phyloP scores from a whole-genome alignment of 2,888 invertebrate species.

The Agrilus mali region DNA sequence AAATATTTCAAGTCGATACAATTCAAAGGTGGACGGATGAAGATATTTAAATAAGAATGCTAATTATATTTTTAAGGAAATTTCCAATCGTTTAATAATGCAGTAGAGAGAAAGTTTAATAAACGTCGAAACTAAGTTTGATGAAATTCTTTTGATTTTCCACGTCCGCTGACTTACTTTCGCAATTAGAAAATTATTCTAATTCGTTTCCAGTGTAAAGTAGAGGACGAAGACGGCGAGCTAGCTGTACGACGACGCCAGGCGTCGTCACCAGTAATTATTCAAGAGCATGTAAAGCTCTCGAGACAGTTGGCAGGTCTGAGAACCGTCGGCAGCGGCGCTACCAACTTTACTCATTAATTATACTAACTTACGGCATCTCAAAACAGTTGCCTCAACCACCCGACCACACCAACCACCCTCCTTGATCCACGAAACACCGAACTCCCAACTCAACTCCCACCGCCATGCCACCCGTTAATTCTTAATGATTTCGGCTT shows the following conservation, averaged over 20 bases:
- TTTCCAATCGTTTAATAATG: too few relatives aligned
- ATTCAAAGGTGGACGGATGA: too few relatives aligned
- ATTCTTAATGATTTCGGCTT: too few relatives aligned
- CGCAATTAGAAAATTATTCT: conserved; percentile 14
- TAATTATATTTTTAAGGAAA: too few relatives aligned
- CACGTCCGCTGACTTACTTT: conserved; percentile 8
- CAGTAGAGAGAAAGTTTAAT: too few relatives aligned
- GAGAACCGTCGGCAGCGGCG: conserved; percentile 19
- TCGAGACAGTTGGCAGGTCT: conserved; percentile 27
- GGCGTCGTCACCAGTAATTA: conserved; percentile 24
- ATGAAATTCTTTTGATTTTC: background rate
- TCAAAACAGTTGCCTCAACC: conserved; percentile 12
- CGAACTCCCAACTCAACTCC: too few relatives aligned
- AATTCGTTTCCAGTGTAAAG: conserved; percentile 28
- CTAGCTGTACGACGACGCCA: too few relatives aligned
- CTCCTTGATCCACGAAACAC: too few relatives aligned
- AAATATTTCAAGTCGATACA: too few relatives aligned
- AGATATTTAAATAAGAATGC: too few relatives aligned
- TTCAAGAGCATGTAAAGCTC: conserved; percentile 31
- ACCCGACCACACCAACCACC: conserved; percentile 3
- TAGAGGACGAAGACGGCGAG: conserved; percentile 7
- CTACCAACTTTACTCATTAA: conserved; percentile 31
- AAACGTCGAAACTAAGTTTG: too few relatives aligned
- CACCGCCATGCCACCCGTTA: too few relatives aligned
- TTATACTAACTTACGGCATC: conserved; percentile 25